These are phyloP conservation scores for Baronia brevicornis DNA, from an alignment of 2,888 invertebrate genomes.

Conservation along the genomic window DNA sequence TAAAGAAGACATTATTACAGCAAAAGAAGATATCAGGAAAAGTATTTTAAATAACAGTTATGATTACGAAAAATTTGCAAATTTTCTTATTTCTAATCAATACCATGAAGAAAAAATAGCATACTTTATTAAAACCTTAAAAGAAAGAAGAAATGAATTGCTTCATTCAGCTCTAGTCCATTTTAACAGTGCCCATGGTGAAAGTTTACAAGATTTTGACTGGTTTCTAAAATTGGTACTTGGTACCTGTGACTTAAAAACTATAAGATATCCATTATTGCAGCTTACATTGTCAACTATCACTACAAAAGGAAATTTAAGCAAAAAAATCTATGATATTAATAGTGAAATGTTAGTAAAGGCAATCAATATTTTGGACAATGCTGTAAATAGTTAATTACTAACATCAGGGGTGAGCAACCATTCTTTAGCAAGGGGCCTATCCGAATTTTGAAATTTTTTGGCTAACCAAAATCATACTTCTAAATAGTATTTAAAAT, in stretches of 20 bases:
- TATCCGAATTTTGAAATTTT: too few relatives aligned
- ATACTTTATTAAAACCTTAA: conserved; percentile 8
- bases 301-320: conserved; percentile 24
- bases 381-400: conserved; percentile 8
- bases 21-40: conserved; percentile 7
- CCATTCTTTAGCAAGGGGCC: too few relatives aligned
- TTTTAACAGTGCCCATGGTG: conserved; percentile 35
- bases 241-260: conserved; percentile 48
- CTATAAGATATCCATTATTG: conserved; percentile 39
- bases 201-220: conserved; percentile 36
- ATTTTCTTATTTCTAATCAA: conserved; percentile 5
- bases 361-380: conserved; percentile 42
- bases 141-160: conserved; percentile 28
- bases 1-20: conserved; percentile 7
- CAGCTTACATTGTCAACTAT: conserved; percentile 36
- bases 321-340: conserved; percentile 38
- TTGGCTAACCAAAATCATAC: too few relatives aligned
- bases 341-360: conserved; percentile 41
- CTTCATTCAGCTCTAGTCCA: conserved; percentile 31
- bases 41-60: conserved; percentile 5
- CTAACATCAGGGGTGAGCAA: too few relatives aligned
- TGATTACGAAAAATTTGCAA: conserved; percentile 3
- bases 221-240: conserved; percentile 44
- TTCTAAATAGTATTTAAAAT: too few relatives aligned
- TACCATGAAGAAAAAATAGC: conserved; percentile 8